A percentile compares a stretch with the other conserved stretches of the same genome.
These are phyloP conservation scores for Caenorhabditis sinica DNA, from an alignment of 2,888 invertebrate species.

Conservation along the genomic window DNA sequence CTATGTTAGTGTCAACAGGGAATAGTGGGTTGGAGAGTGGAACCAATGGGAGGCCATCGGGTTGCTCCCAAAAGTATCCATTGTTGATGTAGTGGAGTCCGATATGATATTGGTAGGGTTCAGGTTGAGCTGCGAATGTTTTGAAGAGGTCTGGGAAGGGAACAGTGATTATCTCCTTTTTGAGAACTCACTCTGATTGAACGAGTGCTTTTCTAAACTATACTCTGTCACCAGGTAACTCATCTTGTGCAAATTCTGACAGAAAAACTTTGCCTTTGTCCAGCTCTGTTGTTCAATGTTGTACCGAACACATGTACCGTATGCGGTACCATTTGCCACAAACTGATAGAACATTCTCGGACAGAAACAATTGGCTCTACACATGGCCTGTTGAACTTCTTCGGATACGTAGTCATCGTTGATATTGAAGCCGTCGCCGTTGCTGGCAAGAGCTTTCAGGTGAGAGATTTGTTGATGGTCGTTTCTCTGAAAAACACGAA, in stretches of 20 bases:
- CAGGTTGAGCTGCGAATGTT: neutral
- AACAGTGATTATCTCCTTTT: neutral
- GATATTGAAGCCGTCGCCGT: slow-evolving; percentile 29
- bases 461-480: slow-evolving; percentile 12
- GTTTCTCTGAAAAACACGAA: slow-evolving; percentile 19
- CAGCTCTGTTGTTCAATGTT: slow-evolving; percentile 11
- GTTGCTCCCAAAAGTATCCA: slow-evolving; percentile 51
- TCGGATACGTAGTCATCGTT: slow-evolving; percentile 47
- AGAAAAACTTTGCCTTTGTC: slow-evolving; percentile 42
- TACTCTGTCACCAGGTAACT: slow-evolving; percentile 33
- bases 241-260: slow-evolving; percentile 28
- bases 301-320: slow-evolving; percentile 20
- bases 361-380: slow-evolving; percentile 39
- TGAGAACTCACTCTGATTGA: slow-evolving; percentile 27
- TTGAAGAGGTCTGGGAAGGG: slow-evolving; percentile 32
- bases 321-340: slow-evolving; percentile 1
- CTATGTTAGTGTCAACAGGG: slow-evolving; percentile 1
- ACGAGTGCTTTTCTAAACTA: slow-evolving; percentile 31
- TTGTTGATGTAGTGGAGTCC: slow-evolving; percentile 40
- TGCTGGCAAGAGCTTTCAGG: slow-evolving; percentile 9
- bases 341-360: slow-evolving; percentile 31
- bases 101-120: slow-evolving; percentile 30
- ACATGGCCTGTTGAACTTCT: slow-evolving; percentile 41
- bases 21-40: slow-evolving; percentile 12
- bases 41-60: slow-evolving; percentile 18